Conservation (phyloP, 1,140 invertebrate genomes). For the Bombus consobrinus region DNA sequence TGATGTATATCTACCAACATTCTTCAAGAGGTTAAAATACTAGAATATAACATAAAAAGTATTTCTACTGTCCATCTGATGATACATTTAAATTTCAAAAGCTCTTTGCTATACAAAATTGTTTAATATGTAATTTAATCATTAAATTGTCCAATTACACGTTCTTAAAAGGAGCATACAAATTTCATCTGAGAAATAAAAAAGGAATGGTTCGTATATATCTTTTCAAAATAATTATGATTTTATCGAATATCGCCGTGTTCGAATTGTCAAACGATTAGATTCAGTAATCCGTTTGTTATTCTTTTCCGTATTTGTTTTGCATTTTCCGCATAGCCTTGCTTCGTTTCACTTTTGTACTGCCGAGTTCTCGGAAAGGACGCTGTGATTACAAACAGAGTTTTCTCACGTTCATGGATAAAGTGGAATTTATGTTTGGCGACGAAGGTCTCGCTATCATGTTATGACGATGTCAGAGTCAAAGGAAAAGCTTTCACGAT, state of each 20-base stretch:
- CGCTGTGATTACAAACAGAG: neutral
- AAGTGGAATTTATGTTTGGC: constrained; percentile 1
- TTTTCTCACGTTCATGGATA: constrained; percentile 20
- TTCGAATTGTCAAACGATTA: too few relatives aligned
- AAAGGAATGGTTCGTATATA: too few relatives aligned
- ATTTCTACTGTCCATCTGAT: neutral
- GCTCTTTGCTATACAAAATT: neutral
- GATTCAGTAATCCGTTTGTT: neutral
- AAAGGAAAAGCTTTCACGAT: constrained; percentile 10
- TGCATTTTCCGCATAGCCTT: neutral
- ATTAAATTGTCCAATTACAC: too few relatives aligned
- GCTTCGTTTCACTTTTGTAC: neutral
- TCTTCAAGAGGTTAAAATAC: neutral
- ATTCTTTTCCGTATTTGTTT: neutral
- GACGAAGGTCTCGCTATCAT: neutral
- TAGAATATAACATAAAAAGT: too few relatives aligned
- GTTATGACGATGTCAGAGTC: neutral
- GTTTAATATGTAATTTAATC: neutral
- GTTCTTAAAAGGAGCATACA: too few relatives aligned
- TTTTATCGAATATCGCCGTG: neutral
- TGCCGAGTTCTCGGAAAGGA: neutral
- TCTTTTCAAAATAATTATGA: neutral
- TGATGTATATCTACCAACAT: too few relatives aligned
- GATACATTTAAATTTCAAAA: neutral
- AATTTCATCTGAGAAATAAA: too few relatives aligned